Base-by-base conservation (phyloP, 2,888 invertebrate species). In the Heliconius sara region DNA sequence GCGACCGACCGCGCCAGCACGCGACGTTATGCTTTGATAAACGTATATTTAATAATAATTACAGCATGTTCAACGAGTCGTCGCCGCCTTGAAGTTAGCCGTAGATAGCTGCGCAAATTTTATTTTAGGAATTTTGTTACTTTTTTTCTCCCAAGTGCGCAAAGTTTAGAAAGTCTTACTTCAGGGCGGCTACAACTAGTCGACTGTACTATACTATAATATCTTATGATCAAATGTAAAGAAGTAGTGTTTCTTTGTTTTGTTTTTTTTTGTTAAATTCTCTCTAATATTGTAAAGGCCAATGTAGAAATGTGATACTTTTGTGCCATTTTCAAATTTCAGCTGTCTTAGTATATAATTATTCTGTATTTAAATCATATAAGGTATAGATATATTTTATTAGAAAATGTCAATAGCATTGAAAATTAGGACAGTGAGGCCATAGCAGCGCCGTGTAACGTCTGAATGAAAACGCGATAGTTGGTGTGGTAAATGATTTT, bases 21-120 rank as follows among this genome's bases (percentile, higher is more conserved):
- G 88, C 82, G 95, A 95, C 89, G 94, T 95, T 85, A 93, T 94
- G 94, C 92, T 95, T 83, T 95, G 65, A 70, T 63, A 52, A 39
- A 80, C 60, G 60, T 76, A 68, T 63, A 72, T 13, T 30, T 22
- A 19, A 19, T 30, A 52, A 30, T 25, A 43, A 71, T 27, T 65
- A 80, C 12, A 60, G 12, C 9, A 60, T 3, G 60, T 10, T 10
- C n/a, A 3, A 12, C 22, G 22, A 60, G 60, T 60, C 10, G 60
- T 60, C n/a, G n/a, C 10, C n/a, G 22, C 22, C 19, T 22, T 3
- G 52, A 22, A 52, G 19, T 52, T 2, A 22, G 0, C 52, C 2
- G 19, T 52, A 2, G 16, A 19, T 52, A 6, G 47, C 19, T 52
- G 16, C 47, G 47, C 47, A 52, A 52, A 52, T 52, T 52, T 19